Evolutionary conservation across 2,113 vertebrate genomes (phyloP).

Genomic region (Ailuropoda melanoleuca): DNA sequence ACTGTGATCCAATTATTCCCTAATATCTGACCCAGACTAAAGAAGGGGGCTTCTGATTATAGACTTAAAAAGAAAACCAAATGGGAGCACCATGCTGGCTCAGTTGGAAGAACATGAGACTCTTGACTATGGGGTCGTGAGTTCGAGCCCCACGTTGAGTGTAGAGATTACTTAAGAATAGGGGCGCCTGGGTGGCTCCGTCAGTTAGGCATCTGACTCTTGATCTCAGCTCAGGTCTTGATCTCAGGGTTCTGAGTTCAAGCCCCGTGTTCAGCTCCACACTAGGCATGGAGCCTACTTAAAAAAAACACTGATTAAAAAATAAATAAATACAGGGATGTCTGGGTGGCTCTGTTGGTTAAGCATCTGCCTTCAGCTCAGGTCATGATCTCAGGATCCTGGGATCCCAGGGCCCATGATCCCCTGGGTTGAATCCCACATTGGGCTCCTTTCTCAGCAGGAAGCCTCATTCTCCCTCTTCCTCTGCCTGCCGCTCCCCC

Average conservation of each 20-base stretch:
- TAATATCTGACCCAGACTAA: not conserved
- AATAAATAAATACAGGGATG: too few relatives aligned
- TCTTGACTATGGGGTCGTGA: not conserved
- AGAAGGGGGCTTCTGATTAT: not conserved
- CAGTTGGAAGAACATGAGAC: not conserved
- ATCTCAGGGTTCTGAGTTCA: not conserved
- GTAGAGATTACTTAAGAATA: not conserved
- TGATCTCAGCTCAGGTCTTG: not conserved
- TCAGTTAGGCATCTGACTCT: not conserved
- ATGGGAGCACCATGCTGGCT: not conserved
- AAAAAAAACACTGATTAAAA: not conserved
- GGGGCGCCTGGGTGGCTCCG: not conserved
- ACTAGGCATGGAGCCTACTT: too few relatives aligned
- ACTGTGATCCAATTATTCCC: conserved; percentile 4
- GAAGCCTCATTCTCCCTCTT: too few relatives aligned
- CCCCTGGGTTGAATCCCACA: too few relatives aligned
- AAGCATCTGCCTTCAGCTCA: too few relatives aligned
- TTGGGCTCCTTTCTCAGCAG: too few relatives aligned
- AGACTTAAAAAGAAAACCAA: not conserved
- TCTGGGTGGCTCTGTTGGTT: too few relatives aligned
- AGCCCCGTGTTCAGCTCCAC: too few relatives aligned
- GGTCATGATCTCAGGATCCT: too few relatives aligned
- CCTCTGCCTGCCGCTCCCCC: too few relatives aligned
- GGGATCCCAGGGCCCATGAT: too few relatives aligned
- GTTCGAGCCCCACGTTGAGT: not conserved